Evolutionary conservation across 2,797 vertebrate species (phyloP).

Genomic region (Lithobates sylvaticus): DNA sequence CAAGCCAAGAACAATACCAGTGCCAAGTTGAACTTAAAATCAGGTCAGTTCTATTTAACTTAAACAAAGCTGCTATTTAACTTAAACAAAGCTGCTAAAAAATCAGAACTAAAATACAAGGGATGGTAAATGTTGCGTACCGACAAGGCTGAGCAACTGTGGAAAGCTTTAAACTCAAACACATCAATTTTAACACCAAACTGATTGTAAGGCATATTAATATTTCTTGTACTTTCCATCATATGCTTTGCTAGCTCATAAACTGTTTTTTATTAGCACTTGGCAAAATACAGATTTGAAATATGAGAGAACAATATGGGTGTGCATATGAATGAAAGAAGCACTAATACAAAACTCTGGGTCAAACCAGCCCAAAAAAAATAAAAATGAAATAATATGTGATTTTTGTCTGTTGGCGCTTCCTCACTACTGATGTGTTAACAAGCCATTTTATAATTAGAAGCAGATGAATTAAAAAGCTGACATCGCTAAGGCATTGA

Average conservation of each 20-base stretch:
- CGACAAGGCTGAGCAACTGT: not conserved
- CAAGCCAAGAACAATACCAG: not conserved
- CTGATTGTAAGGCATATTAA: constrained; percentile 30
- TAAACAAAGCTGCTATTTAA: constrained; percentile 4
- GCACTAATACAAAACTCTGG: constrained; percentile 26
- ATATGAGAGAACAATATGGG: constrained; percentile 50
- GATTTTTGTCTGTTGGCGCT: constrained; percentile 41
- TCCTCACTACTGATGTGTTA: constrained; percentile 33
- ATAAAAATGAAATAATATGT: constrained; percentile 32
- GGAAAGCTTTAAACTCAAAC: constrained; percentile 18
- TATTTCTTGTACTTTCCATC: constrained; percentile 45
- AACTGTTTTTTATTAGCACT: constrained; percentile 56
- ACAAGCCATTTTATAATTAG: constrained; percentile 21
- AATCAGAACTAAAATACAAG: not conserved
- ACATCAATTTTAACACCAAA: constrained; percentile 34
- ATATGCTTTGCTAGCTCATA: constrained; percentile 49
- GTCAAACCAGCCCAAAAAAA: constrained; percentile 4
- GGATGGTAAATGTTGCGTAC: not conserved
- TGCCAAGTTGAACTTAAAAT: not conserved
- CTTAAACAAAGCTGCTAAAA: not conserved
- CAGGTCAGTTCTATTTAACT: not conserved
- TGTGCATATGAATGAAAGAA: constrained; percentile 48
- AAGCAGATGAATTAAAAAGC: constrained; percentile 38
- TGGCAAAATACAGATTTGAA: constrained; percentile 44
- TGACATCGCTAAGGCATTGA: constrained; percentile 23